These are phyloP conservation scores for Cyphomyrmex costatus DNA, from an alignment of 1,140 invertebrate species.

Conservation along the genomic window DNA sequence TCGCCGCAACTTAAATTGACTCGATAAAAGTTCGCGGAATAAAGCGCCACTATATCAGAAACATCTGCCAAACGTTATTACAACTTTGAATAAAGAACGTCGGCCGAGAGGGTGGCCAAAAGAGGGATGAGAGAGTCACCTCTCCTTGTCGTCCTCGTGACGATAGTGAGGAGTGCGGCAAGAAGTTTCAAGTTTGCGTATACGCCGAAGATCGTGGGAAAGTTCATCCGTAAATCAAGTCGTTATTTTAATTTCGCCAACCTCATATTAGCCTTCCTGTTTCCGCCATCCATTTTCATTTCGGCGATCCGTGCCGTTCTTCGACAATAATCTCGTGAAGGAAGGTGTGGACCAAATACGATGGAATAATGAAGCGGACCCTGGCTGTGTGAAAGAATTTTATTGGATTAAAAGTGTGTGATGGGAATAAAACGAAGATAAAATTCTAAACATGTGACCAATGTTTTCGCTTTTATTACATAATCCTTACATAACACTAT, in stretches of 20 bases:
- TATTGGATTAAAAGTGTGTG: not conserved
- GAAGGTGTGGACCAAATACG: too few species aligned
- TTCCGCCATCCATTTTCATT: constrained; percentile 56
- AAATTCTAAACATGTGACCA: constrained; percentile 16
- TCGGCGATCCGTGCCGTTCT: not conserved
- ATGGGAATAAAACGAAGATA: not conserved
- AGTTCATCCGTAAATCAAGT: constrained; percentile 79
- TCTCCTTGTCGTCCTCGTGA: constrained; percentile 70
- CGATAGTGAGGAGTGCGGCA: constrained; percentile 28
- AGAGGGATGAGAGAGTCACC: constrained; percentile 50
- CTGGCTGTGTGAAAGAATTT: constrained; percentile 10
- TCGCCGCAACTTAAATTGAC: constrained; percentile 86
- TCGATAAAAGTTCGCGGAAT: constrained; percentile 87
- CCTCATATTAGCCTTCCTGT: constrained; percentile 37
- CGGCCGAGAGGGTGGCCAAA: constrained; percentile 50
- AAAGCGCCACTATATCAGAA: constrained; percentile 86
- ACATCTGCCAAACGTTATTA: constrained; percentile 87
- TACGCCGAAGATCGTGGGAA: constrained; percentile 74
- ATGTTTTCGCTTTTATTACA: not conserved
- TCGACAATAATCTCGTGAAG: constrained; percentile 13
- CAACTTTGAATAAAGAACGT: constrained; percentile 87
- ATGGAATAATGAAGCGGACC: not conserved
- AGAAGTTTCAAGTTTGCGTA: constrained; percentile 67
- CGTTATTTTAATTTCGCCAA: constrained; percentile 80
- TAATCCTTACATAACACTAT: not conserved